Evolutionary conservation across 2,113 vertebrate genomes (phyloP).

Genomic region (Scatophagus argus): DNA sequence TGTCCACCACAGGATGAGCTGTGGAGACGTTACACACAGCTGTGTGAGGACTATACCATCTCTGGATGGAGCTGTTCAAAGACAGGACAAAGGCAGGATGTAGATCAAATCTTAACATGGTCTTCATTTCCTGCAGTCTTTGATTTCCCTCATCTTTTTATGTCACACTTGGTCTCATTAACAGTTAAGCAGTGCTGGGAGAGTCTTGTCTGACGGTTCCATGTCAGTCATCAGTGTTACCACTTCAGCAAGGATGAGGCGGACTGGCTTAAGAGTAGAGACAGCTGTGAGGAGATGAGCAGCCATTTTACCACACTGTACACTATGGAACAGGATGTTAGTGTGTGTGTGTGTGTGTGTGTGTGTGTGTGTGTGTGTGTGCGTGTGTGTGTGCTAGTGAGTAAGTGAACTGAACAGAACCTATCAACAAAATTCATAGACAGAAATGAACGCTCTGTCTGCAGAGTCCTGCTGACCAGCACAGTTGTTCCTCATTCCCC

Average conservation of each 20-base stretch:
- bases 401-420: not conserved
- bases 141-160: slow-evolving; percentile 27
- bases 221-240: slow-evolving; percentile 60
- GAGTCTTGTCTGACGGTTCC: slow-evolving; percentile 68
- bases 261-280: slow-evolving; percentile 67
- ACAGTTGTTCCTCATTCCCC: slow-evolving; percentile 61
- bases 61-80: slow-evolving; percentile 61
- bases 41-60: slow-evolving; percentile 63
- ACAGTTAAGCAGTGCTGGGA: slow-evolving; percentile 54
- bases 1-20: no score
- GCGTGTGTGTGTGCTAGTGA: not conserved
- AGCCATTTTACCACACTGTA: slow-evolving; percentile 70
- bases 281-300: slow-evolving; percentile 64
- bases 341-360: not conserved
- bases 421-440: not conserved
- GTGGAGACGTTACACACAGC: slow-evolving; percentile 44
- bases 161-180: slow-evolving; percentile 26
- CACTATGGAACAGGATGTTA: slow-evolving; percentile 68
- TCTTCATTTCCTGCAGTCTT: slow-evolving; percentile 34
- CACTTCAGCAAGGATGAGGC: slow-evolving; percentile 72
- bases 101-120: slow-evolving; percentile 23
- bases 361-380: slow-evolving; percentile 19
- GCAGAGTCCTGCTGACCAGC: slow-evolving; percentile 51
- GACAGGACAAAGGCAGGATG: slow-evolving; percentile 44
- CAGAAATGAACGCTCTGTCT: slow-evolving; percentile 3